Percentiles rank a stretch among this genome's conserved stretches.
Conservation (phyloP, 2,113 vertebrate species). For the Hippocampus abdominalis region DNA sequence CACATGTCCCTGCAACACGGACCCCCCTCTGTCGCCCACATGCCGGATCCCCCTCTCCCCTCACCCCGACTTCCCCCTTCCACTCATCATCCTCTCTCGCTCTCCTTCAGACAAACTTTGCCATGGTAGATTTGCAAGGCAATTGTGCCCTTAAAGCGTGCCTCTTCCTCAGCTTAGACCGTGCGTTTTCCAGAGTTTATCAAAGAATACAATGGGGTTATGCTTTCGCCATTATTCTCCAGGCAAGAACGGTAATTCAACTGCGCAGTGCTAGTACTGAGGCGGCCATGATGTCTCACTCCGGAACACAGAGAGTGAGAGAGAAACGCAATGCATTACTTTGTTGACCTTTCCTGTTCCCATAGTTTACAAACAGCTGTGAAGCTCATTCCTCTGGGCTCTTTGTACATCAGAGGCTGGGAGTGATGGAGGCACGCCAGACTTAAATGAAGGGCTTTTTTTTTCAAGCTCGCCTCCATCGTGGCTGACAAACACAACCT, state of each 20-base stretch:
- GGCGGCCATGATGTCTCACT: conserved; percentile 65
- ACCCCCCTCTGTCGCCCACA: conserved; percentile 54
- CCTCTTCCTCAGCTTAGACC: conserved; percentile 68
- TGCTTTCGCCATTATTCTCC: conserved; percentile 75
- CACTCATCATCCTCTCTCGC: conserved; percentile 25
- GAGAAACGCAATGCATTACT: conserved; percentile 69
- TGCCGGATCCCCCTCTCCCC: conserved; percentile 41
- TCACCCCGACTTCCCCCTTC: conserved; percentile 36
- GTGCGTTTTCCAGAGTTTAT: conserved; percentile 76
- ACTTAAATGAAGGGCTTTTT: conserved; percentile 71
- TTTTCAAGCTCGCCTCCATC: conserved; percentile 62
- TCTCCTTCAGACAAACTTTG: conserved; percentile 62
- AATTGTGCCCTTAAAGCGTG: conserved; percentile 74
- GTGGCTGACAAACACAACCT: conserved; percentile 58
- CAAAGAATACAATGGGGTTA: conserved; percentile 77
- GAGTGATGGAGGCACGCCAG: conserved; percentile 68
- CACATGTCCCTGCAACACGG: conserved; percentile 62
- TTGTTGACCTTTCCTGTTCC: conserved; percentile 76
- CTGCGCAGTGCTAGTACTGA: conserved; percentile 65
- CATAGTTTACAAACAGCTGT: conserved; percentile 75
- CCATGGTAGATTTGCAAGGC: conserved; percentile 76
- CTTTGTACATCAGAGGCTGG: conserved; percentile 72
- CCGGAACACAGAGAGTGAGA: conserved; percentile 67
- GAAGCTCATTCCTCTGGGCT: conserved; percentile 74
- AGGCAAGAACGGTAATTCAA: conserved; percentile 78